Evolutionary conservation across 2,113 vertebrate species (phyloP).

Genomic region (Plotosus lineatus): DNA sequence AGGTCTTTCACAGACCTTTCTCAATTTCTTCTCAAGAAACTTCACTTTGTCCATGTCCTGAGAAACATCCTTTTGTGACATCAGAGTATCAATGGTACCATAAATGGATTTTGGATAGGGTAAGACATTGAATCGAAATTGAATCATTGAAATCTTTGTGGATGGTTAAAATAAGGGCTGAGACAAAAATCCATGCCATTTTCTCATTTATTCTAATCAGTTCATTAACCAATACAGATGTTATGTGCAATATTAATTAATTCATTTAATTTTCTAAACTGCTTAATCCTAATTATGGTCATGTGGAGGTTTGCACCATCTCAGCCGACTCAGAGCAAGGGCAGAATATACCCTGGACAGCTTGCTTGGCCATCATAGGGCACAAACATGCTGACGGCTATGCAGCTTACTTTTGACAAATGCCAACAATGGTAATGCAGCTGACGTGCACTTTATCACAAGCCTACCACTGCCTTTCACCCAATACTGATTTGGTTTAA

Average conservation of each 20-base stretch:
- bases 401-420: too few relatives aligned
- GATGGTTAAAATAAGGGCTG: not conserved
- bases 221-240: not conserved
- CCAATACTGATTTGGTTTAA: too few relatives aligned
- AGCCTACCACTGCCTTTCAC: too few relatives aligned
- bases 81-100: conserved; percentile 20
- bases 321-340: too few relatives aligned
- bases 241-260: not conserved
- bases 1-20: conserved; percentile 43
- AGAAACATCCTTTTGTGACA: conserved; percentile 1
- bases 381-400: too few relatives aligned
- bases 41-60: conserved; percentile 8
- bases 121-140: conserved; percentile 24
- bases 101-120: not conserved
- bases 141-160: conserved; percentile 45
- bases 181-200: not conserved
- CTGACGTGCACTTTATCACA: too few relatives aligned
- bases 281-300: too few relatives aligned
- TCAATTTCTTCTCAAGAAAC: conserved; percentile 43
- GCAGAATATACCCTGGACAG: too few relatives aligned
- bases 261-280: not conserved
- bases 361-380: too few relatives aligned
- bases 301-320: too few relatives aligned
- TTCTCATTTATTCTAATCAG: not conserved
- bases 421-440: too few relatives aligned